Conservation (phyloP, 2,888 invertebrate species). For the Quadroppia sp. region DNA sequence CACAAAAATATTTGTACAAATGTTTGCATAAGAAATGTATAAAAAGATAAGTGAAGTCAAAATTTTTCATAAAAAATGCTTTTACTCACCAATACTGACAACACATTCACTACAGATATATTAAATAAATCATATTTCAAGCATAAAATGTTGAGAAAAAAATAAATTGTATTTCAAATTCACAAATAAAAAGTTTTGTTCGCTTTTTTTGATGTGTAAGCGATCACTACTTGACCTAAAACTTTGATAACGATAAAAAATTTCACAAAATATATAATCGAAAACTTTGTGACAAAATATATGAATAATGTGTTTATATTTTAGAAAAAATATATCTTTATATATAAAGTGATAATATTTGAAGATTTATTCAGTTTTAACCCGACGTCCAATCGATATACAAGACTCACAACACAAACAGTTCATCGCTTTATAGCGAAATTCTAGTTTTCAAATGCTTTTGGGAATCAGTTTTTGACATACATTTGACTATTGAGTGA, state of each 20-base stretch:
- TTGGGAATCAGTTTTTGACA: not conserved
- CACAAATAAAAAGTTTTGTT: conserved; percentile 1
- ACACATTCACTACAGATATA: not conserved
- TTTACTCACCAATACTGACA: conserved; percentile 8
- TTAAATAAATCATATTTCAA: conserved; percentile 22
- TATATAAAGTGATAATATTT: not conserved
- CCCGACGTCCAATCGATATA: not conserved
- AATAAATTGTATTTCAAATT: conserved; percentile 26
- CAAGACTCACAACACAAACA: not conserved
- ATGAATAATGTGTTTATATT: not conserved
- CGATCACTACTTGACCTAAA: conserved; percentile 9
- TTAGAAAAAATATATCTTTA: not conserved
- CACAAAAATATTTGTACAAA: not conserved
- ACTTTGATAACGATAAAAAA: not conserved
- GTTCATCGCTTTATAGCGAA: not conserved
- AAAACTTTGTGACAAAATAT: not conserved
- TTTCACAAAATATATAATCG: too few relatives aligned
- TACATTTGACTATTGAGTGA: not conserved
- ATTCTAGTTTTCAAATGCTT: not conserved
- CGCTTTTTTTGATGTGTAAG: not conserved
- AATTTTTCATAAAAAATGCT: not conserved
- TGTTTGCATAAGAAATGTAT: not conserved
- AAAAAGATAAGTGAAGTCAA: not conserved
- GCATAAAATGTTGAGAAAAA: conserved; percentile 2
- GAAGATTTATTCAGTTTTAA: not conserved